Conservation (phyloP, 2,888 invertebrate genomes). For the Campoletis raptor region DNA sequence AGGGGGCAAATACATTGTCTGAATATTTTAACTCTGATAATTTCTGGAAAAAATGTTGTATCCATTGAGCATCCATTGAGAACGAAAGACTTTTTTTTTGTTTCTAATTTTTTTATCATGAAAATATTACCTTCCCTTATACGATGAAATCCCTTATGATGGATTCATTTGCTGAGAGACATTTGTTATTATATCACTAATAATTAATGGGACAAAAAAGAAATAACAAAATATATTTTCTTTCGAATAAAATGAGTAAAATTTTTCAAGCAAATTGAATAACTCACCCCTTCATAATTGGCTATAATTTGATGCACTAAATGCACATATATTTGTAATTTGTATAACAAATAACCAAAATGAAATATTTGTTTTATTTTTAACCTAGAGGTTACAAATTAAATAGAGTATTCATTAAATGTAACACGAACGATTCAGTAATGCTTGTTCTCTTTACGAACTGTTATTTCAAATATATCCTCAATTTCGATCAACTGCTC, state of each 20-base stretch:
- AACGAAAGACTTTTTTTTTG: not conserved
- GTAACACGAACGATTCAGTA: slow-evolving; percentile 26
- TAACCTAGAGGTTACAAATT: not conserved
- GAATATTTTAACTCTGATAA: not conserved
- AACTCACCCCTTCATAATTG: not conserved
- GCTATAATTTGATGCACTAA: not conserved
- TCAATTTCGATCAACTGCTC: slow-evolving; percentile 38
- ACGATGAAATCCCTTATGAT: too few relatives aligned
- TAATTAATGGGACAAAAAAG: not conserved
- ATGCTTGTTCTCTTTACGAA: not conserved
- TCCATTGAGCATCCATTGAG: not conserved
- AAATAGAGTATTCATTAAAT: slow-evolving; percentile 5
- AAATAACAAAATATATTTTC: not conserved
- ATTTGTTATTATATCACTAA: not conserved
- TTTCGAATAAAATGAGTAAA: not conserved
- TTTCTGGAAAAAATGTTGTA: not conserved
- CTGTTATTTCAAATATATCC: slow-evolving; percentile 31
- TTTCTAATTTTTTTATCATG: not conserved
- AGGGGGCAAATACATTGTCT: not conserved
- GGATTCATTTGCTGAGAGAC: not conserved
- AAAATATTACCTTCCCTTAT: not conserved
- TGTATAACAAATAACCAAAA: not conserved
- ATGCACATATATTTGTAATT: not conserved
- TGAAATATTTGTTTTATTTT: not conserved
- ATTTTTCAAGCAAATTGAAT: not conserved